These are phyloP conservation scores for Ceratina calcarata DNA, from an alignment of 1,140 invertebrate genomes.

Conservation along the genomic window DNA sequence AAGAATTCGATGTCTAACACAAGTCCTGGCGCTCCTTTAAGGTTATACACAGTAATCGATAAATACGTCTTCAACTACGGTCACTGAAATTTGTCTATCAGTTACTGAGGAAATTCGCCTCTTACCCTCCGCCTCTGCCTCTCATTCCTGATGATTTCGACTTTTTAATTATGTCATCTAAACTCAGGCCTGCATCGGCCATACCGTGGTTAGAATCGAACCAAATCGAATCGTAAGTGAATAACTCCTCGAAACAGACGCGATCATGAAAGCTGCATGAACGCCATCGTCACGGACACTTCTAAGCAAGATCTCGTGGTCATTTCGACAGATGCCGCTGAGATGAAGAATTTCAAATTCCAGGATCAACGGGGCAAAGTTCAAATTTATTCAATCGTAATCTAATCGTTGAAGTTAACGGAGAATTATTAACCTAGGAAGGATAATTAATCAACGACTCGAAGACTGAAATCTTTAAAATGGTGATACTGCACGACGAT, in stretches of 20 bases:
- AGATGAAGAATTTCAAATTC: too few relatives aligned
- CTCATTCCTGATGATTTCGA: conserved; percentile 69
- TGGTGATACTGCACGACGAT: conserved; percentile 72
- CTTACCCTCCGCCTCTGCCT: conserved; percentile 71
- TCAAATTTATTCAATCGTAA: too few relatives aligned
- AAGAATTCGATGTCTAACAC: not conserved
- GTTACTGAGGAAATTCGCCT: too few relatives aligned
- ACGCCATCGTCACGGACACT: conserved; percentile 17
- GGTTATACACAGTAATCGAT: conserved; percentile 25
- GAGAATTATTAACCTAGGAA: too few relatives aligned
- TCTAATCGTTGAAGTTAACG: too few relatives aligned
- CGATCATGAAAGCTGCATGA: not conserved
- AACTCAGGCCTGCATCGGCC: conserved; percentile 67
- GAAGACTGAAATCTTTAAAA: conserved; percentile 21
- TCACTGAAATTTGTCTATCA: conserved; percentile 17
- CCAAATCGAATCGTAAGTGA: too few relatives aligned
- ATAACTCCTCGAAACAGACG: conserved; percentile 20
- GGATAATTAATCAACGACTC: too few relatives aligned
- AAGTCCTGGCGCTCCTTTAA: conserved; percentile 24
- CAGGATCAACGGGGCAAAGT: too few relatives aligned
- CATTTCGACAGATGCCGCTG: too few relatives aligned
- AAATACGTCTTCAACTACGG: not conserved
- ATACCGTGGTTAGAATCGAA: conserved; percentile 54
- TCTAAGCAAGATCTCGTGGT: too few relatives aligned
- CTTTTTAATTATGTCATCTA: conserved; percentile 78